Evolutionary conservation across 53 echinoderm and acorn worm species (phyloP).

Genomic region (Holothuria scabra): DNA sequence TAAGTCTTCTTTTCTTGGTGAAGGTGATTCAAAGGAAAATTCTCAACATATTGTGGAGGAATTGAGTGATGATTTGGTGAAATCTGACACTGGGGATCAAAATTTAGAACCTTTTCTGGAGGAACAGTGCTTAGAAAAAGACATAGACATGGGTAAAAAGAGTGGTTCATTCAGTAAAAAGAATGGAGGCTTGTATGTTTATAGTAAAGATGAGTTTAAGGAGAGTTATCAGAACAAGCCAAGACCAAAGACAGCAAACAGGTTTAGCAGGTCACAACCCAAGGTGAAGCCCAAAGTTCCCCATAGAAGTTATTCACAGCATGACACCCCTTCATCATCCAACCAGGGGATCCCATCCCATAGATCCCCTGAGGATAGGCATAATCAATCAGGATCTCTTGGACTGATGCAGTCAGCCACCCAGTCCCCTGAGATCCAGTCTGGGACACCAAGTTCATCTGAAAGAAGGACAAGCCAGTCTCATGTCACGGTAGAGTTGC

Average conservation of each 20-base stretch:
- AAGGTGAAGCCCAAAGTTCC: background rate
- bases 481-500: constrained; percentile 11
- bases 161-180: constrained; percentile 48
- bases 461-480: background rate
- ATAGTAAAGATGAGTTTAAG: constrained; percentile 33
- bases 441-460: too few species aligned
- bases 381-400: too few species aligned
- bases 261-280: background rate
- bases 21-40: too few species aligned
- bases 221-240: constrained; percentile 23
- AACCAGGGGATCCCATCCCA: too few species aligned
- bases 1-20: too few species aligned
- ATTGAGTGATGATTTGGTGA: background rate
- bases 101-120: background rate
- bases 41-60: too few species aligned
- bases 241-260: constrained; percentile 15
- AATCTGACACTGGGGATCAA: background rate
- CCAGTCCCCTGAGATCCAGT: too few species aligned
- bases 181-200: constrained; percentile 21
- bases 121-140: background rate
- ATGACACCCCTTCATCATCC: background rate
- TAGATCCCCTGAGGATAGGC: too few species aligned
- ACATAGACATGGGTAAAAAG: constrained; percentile 35
- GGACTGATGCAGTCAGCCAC: too few species aligned
- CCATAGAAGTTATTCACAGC: background rate